These are phyloP conservation scores for Cephalopholis sonnerati DNA, from an alignment of 2,113 vertebrate species.

Conservation along the genomic window DNA sequence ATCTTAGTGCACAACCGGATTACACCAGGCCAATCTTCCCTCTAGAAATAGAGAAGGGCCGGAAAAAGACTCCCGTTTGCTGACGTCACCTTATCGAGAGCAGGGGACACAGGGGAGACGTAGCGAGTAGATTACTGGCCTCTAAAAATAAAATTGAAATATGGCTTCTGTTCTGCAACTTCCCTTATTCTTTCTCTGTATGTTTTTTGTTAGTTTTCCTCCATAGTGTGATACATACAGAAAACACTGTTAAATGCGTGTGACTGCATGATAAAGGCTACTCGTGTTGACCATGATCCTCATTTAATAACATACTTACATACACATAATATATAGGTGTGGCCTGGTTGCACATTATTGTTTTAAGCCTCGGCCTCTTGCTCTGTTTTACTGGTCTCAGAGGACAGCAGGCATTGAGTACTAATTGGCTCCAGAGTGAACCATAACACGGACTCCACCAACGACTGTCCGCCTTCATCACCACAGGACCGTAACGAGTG, in stretches of 20 bases:
- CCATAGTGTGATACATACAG: background rate
- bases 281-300: slow-evolving; percentile 50
- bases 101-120: slow-evolving; percentile 60
- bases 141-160: slow-evolving; percentile 79
- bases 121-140: slow-evolving; percentile 63
- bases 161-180: slow-evolving; percentile 63
- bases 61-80: slow-evolving; percentile 71
- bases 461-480: slow-evolving; percentile 90
- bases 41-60: slow-evolving; percentile 74
- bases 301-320: slow-evolving; percentile 55
- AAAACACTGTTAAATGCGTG: slow-evolving; percentile 24
- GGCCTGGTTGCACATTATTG: slow-evolving; percentile 85
- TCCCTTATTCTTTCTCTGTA: slow-evolving; percentile 18
- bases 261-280: slow-evolving; percentile 40
- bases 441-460: slow-evolving; percentile 86
- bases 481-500: slow-evolving; percentile 92
- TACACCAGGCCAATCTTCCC: slow-evolving; percentile 56
- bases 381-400: slow-evolving; percentile 85
- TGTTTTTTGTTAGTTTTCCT: slow-evolving; percentile 41
- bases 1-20: slow-evolving; percentile 66
- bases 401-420: slow-evolving; percentile 83
- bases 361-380: slow-evolving; percentile 84
- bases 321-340: slow-evolving; percentile 56
- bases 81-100: slow-evolving; percentile 74
- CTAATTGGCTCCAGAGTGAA: slow-evolving; percentile 99